Evolutionary conservation across 2,113 vertebrate genomes (phyloP).

Genomic region (Hiodon tergisus): DNA sequence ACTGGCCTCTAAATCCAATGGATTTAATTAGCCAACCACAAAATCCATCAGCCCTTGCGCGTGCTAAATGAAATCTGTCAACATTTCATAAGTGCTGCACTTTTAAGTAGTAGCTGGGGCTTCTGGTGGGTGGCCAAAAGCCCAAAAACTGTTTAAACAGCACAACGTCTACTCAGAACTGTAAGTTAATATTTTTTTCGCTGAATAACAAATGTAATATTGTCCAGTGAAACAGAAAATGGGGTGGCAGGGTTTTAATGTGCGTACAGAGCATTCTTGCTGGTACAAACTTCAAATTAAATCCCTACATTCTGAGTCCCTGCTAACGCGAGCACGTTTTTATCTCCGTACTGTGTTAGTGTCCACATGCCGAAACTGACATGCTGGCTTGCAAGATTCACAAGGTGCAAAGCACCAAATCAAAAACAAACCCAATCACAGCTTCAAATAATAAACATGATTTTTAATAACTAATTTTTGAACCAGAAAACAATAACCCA

Average conservation of each 20-base stretch:
- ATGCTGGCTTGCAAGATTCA: no score
- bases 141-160: slow-evolving; percentile 10
- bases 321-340: no score
- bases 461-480: no score
- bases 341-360: no score
- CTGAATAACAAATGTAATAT: background rate
- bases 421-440: no score
- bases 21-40: background rate
- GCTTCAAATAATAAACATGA: no score
- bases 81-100: background rate
- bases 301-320: no score
- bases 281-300: no score
- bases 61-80: slow-evolving; percentile 16
- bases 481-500: no score
- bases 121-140: slow-evolving; percentile 18
- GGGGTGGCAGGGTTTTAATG: slow-evolving; percentile 11
- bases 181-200: slow-evolving; percentile 12
- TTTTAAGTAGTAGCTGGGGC: slow-evolving; percentile 9
- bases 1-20: background rate
- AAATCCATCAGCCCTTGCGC: slow-evolving; percentile 8
- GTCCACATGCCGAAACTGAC: no score
- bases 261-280: background rate
- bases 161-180: slow-evolving; percentile 13
- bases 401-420: no score
- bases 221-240: slow-evolving; percentile 7